These are phyloP conservation scores for Priocnemis perturbator DNA, from an alignment of 2,888 invertebrate species.

Conservation along the genomic window DNA sequence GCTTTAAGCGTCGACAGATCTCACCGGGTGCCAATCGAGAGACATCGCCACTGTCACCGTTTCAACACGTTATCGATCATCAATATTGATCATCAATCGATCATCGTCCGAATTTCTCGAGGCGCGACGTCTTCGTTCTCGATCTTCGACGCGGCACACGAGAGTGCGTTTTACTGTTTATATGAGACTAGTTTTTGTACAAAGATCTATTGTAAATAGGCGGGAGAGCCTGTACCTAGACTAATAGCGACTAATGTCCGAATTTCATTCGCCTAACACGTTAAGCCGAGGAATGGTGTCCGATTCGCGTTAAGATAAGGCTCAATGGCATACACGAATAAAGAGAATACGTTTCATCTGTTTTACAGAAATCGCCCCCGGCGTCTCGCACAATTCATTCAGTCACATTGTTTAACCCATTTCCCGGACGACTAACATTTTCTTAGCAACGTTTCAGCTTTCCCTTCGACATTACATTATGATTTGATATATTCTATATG, in stretches of 20 bases:
- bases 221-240: slow-evolving; percentile 54
- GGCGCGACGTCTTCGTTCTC: too few relatives aligned
- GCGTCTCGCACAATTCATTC: slow-evolving; percentile 1
- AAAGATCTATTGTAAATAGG: slow-evolving; percentile 70
- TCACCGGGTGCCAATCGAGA: too few relatives aligned
- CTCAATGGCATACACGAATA: slow-evolving; percentile 56
- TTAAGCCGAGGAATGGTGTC: slow-evolving; percentile 33
- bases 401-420: too few relatives aligned
- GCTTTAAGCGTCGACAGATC: too few relatives aligned
- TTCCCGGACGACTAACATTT: too few relatives aligned
- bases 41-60: too few relatives aligned
- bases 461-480: too few relatives aligned
- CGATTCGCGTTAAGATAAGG: slow-evolving; percentile 49
- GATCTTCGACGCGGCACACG: slow-evolving; percentile 5
- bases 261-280: slow-evolving; percentile 57
- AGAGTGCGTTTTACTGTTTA: slow-evolving; percentile 59
- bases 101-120: too few relatives aligned
- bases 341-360: slow-evolving; percentile 69
- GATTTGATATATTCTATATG: too few relatives aligned
- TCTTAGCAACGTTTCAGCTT: too few relatives aligned
- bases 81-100: too few relatives aligned
- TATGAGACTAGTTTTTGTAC: slow-evolving; percentile 68
- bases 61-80: too few relatives aligned
- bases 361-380: slow-evolving; percentile 60
- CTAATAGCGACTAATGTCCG: slow-evolving; percentile 59